Evolutionary conservation across 2,888 invertebrate species (phyloP), one percentile per base, ranked within the genome.

Genomic region (Nemapogon koenigi): DNA sequence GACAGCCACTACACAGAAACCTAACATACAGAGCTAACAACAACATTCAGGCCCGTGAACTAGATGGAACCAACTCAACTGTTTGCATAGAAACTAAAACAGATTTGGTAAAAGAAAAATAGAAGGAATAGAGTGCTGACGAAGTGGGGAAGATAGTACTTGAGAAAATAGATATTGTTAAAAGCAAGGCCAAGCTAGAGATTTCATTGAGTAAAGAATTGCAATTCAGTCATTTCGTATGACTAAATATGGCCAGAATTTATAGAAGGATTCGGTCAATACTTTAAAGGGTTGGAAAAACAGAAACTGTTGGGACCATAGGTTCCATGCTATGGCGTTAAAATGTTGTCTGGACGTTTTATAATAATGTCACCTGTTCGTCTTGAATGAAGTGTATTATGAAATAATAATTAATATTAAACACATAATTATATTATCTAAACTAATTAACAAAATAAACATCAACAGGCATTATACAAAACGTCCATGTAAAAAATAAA

Each of bases 1-100:
- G 67, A 79, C 80, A 80, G 80, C 78, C 78, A 79, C 79, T 80
- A 80, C 75, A 76, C 76, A 79, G 71, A 76, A 62, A 73, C 68
- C 65, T 68, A 69, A 60, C 56, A 63, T 69, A 69, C 62, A 64
- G 61, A 55, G 57, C 57, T 53, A 54, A 56, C 51, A 54, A 46
- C 15, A 13, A 16, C 31, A 35, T 16, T 10, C 7, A 17, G 16
- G 31, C 31, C 17, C 16, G 31, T 16, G 11, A 31, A 16, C 16
- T 2, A 11, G 11, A 16, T 13, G 4, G 11, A 15, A 15, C 11
- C 16, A 31, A 16, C 16, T 16, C 16, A 14, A 31, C n/a, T 15
- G 3, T 10, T 16, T 16, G 15, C 16, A 31, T 15, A 31, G 16
- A 28, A 11, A 6, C 4, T 28, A 28, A 6, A 22, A 22, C 22